These are phyloP conservation scores for Penaeus indicus DNA, from an alignment of 1,140 invertebrate genomes.

Conservation along the genomic window DNA sequence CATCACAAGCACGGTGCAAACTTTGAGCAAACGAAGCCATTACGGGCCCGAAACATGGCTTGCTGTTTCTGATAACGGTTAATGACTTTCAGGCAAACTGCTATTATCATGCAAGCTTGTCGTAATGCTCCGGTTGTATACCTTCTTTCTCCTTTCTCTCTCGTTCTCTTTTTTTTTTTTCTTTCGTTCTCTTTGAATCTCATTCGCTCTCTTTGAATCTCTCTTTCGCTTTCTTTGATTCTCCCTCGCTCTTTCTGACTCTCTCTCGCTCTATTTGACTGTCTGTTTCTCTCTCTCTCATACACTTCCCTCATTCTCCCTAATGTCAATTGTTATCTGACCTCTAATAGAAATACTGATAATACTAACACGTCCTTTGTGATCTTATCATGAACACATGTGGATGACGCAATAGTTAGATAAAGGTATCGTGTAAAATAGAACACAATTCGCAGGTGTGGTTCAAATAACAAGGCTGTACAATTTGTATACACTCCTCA, in stretches of 20 bases:
- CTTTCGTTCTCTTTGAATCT: background rate
- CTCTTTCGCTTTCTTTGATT: background rate
- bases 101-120: conserved; percentile 33
- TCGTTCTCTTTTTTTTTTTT: background rate
- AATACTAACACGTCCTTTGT: no score
- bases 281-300: background rate
- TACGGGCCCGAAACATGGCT: conserved; percentile 17
- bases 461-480: no score
- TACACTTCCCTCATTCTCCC: no score
- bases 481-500: no score
- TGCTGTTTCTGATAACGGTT: conserved; percentile 39
- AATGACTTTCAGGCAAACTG: conserved; percentile 25
- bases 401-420: no score
- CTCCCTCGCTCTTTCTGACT: background rate
- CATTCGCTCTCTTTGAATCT: background rate
- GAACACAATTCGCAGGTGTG: no score
- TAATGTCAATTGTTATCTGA: no score
- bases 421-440: no score
- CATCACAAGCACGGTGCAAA: conserved; percentile 9
- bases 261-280: background rate
- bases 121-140: background rate
- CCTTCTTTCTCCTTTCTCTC: background rate
- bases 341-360: no score
- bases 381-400: no score
- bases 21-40: conserved; percentile 36